These are phyloP conservation scores for Aspidiotus rigidus DNA, from an alignment of 2,888 invertebrate species.

Conservation along the genomic window DNA sequence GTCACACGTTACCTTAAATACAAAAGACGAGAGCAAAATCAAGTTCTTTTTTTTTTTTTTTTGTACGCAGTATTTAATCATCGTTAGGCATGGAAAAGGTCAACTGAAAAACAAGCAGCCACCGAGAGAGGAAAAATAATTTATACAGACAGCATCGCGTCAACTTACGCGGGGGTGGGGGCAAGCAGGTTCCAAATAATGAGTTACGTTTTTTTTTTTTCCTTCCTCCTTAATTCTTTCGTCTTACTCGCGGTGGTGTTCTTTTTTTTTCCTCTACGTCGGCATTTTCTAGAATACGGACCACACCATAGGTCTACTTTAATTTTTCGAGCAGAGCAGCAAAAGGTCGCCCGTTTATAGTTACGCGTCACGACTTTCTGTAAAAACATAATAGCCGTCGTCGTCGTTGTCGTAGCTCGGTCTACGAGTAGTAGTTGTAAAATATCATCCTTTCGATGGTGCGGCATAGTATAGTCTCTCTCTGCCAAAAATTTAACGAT, in stretches of 20 bases:
- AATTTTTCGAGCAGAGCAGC: not conserved
- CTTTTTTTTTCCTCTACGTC: constrained; percentile 15
- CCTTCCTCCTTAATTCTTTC: constrained; percentile 6
- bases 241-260: not conserved
- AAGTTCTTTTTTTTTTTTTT: too few species aligned
- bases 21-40: too few species aligned
- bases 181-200: not conserved
- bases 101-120: too few species aligned
- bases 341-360: not conserved
- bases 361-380: not conserved
- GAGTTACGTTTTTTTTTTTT: constrained; percentile 12
- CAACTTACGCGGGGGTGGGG: not conserved
- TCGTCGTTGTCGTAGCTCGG: too few species aligned
- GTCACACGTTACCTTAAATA: too few species aligned
- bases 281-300: not conserved
- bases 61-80: too few species aligned
- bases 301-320: not conserved
- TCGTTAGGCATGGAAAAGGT: too few species aligned
- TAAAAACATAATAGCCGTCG: too few species aligned
- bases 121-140: too few species aligned
- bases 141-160: too few species aligned
- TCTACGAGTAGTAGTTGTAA: too few species aligned
- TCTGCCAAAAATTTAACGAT: constrained; percentile 4
- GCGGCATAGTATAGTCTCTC: not conserved
- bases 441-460: too few species aligned